Base-by-base conservation (phyloP, 1,140 invertebrate genomes). In the Neocloeon triangulifer region DNA sequence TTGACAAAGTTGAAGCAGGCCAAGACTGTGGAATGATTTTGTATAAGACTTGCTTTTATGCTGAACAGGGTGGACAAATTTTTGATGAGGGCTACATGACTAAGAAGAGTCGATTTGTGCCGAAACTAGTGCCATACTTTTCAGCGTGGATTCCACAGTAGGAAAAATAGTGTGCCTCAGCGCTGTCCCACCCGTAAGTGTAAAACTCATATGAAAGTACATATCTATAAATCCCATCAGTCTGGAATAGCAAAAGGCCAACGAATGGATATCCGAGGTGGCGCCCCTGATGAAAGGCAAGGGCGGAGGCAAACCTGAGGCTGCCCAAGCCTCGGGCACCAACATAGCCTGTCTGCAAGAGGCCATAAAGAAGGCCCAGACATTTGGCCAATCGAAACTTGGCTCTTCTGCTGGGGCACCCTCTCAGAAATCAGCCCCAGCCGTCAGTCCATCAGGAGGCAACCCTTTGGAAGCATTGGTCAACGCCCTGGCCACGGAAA, bases 21-120 rank as follows among this genome's bases (percentile, higher is more conserved):
- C 66, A 86, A 49, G 80, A 92, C 56, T 89, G 86, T 55, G 91
- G 85, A 13, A 55, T 99, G 34, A 57, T 99, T 38, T 58, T 99
- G 31, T 86, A 99, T 50, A 64, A 64, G 42, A 98, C 92, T 0
- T 82, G 69, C 49, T 97, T 97, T 52, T 95, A 96, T 58, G 91
- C 91, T 7, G 94, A 98, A 55, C 84, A 92, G 58, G 95, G 95
- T 43, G 95, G 95, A 10, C 95, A 99, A 59, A 89, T 96, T 41
- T 92, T 73, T 53, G 95, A 99, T 54, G 84, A 89, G 51, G 95
- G 94, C 13, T 92, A 82, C 42, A 68, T 99, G 46, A 72, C 78
- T 1, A 94, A 92, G 62, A 53, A 66, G 13, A 68, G 68, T 55
- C 65, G 25, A 46, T 76, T 9, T 72, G 75, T 31, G 82, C 88